Evolutionary conservation across 2,888 invertebrate species (phyloP), one percentile per base, ranked within the genome.

Genomic region (Gastracanthus pulcherrimus): DNA sequence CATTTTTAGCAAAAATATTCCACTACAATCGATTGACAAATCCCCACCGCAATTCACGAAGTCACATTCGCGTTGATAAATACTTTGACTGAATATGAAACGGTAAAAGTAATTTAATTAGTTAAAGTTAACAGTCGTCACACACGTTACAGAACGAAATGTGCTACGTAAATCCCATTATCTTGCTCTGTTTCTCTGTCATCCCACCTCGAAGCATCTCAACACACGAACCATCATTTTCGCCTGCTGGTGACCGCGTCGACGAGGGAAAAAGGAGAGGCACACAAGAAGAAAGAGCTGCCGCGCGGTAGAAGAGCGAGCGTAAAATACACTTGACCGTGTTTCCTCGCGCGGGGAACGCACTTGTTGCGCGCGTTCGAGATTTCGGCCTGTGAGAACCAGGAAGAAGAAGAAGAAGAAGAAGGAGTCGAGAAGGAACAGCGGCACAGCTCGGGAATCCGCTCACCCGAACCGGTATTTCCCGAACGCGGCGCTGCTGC

Each of bases 381-480:
- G 31, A 51, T 71, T 71, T 71, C 36, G 71, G 58, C 34, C 26
- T 16, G 26, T 58, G 71, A 71, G 58, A 71, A 58, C 34, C 51
- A 58, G 23, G 26, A 55, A 55, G 64, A 11, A n/a, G 13, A 48
- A 2, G 16, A 2, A 2, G 62, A 62, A n/a, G 34, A 62, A 11
- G n/a, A 51, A 19, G 11, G 51, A 55, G 11, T 23, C 26, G 29
- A 71, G 58, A 48, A 34, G 26, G 16, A 58, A 36, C 5, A 1
- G 26, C 11, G 23, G 23, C 51, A n/a, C n/a, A 26, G 55, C 55
- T 55, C 26, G 13, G 26, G 55, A 55, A 23, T 55, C 55, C 55
- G 64, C 64, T 64, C 23, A 23, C 9, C 4, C n/a, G 16, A 71
- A 71, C 71, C 58, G 71, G 71, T 71, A 71, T 71, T 71, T 58